phyloP scores from a whole-genome alignment of 2,797 vertebrate species.

The Yasuhikotakia modesta region DNA sequence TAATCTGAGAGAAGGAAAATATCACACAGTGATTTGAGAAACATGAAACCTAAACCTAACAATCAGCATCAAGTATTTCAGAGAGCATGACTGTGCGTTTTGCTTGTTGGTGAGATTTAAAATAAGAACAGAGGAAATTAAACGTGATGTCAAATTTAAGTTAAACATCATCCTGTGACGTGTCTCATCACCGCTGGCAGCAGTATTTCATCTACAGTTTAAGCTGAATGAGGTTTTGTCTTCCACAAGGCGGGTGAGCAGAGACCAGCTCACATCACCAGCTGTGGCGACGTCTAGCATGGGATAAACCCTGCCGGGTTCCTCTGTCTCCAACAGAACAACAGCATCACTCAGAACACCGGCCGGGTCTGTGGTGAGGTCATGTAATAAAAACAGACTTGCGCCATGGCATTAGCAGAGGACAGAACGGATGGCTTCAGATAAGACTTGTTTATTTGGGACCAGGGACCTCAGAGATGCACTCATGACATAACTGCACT shows the following conservation, averaged over 20 bases:
- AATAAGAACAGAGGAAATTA: too few species aligned
- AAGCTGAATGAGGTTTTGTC: background rate
- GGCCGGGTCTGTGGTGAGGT: conserved; percentile 24
- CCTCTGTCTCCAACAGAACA: conserved; percentile 37
- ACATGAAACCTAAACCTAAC: too few species aligned
- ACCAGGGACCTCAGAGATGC: conserved; percentile 22
- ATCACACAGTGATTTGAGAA: too few species aligned
- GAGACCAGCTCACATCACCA: background rate
- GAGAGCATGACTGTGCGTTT: too few species aligned
- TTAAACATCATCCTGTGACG: background rate
- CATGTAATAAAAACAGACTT: conserved; percentile 26
- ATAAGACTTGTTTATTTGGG: conserved; percentile 26
- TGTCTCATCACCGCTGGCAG: background rate
- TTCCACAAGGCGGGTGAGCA: conserved; percentile 9
- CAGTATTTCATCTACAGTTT: background rate
- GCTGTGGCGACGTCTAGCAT: background rate
- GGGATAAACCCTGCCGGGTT: conserved; percentile 24
- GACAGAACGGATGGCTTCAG: conserved; percentile 12
- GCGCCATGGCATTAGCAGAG: background rate
- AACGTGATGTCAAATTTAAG: too few species aligned
- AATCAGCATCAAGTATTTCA: too few species aligned
- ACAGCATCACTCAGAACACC: background rate
- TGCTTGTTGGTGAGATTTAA: too few species aligned
- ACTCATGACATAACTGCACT: conserved; percentile 16
- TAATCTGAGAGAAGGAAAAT: too few species aligned